Evolutionary conservation across 2,113 vertebrate species (phyloP).

Genomic region (Pachyramphus minor): DNA sequence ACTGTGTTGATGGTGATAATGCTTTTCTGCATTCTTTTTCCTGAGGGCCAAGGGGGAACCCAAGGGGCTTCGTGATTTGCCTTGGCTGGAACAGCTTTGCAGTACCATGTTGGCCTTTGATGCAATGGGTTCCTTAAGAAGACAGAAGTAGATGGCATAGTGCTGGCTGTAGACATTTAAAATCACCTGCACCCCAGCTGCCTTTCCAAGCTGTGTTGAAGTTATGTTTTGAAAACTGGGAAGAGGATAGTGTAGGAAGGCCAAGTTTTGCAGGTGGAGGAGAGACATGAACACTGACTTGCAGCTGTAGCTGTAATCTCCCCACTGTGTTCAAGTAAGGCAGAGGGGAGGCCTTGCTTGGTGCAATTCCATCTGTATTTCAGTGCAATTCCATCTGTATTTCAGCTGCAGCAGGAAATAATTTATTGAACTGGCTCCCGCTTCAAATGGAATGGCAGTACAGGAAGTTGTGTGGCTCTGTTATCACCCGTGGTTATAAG

Average conservation of each 20-base stretch:
- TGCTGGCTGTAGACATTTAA: not conserved
- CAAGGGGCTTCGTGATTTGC: not conserved
- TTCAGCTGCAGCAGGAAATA: not conserved
- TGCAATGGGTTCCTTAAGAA: not conserved
- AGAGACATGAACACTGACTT: not conserved
- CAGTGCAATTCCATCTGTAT: not conserved
- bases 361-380: not conserved
- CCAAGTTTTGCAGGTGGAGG: not conserved
- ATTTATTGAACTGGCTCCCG: not conserved
- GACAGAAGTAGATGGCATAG: not conserved
- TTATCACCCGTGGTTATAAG: not conserved
- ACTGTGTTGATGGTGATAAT: not conserved
- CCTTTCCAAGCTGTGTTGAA: not conserved
- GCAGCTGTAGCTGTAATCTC: not conserved
- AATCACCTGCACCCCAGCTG: not conserved
- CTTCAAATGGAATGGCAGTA: not conserved
- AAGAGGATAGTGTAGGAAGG: not conserved
- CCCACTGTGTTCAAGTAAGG: not conserved
- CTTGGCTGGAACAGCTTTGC: not conserved
- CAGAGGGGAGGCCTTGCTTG: not conserved
- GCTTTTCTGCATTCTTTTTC: not conserved
- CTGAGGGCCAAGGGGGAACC: not conserved
- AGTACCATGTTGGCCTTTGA: not conserved
- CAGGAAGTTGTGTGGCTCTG: not conserved
- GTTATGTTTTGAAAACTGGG: not conserved